A percentile compares a stretch with the other conserved stretches of the same genome.
Conservation (phyloP, 2,888 invertebrate species). For the Andrena trimmerana region DNA sequence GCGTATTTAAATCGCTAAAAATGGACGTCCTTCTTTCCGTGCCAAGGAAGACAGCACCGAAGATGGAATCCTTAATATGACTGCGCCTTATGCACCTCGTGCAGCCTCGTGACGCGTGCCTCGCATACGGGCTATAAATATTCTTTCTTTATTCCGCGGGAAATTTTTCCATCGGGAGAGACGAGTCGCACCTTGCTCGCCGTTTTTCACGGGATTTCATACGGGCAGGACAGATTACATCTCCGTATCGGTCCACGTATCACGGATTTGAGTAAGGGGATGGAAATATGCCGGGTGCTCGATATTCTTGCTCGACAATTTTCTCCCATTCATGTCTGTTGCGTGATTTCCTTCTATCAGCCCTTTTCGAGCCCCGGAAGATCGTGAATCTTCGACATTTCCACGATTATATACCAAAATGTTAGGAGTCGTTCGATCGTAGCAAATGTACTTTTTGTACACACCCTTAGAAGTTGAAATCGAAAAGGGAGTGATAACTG, state of each 20-base stretch:
- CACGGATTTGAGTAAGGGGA: not conserved
- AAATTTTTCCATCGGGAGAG: not conserved
- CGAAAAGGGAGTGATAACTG: too few relatives aligned
- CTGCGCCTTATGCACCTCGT: slow-evolving; percentile 12
- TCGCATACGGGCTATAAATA: slow-evolving; percentile 21
- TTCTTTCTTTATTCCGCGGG: slow-evolving; percentile 7
- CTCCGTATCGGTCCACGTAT: too few relatives aligned
- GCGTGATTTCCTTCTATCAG: slow-evolving; percentile 23
- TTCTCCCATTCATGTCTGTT: not conserved
- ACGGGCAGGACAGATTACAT: not conserved
- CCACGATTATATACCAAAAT: not conserved
- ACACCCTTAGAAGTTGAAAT: too few relatives aligned
- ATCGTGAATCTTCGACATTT: not conserved
- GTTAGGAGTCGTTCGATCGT: not conserved
- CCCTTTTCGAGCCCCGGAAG: not conserved
- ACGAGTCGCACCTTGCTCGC: not conserved
- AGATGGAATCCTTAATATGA: slow-evolving; percentile 17
- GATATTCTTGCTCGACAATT: not conserved
- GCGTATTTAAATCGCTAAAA: slow-evolving; percentile 4
- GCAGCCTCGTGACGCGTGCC: slow-evolving; percentile 1
- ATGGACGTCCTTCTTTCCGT: slow-evolving; percentile 21
- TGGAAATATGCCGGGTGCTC: not conserved
- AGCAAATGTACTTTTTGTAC: too few relatives aligned
- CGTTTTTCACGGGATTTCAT: slow-evolving; percentile 11
- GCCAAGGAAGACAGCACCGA: slow-evolving; percentile 18